Base-by-base conservation (phyloP, 2,113 vertebrate species). In the Sinocyclocheilus maitianheensis region DNA sequence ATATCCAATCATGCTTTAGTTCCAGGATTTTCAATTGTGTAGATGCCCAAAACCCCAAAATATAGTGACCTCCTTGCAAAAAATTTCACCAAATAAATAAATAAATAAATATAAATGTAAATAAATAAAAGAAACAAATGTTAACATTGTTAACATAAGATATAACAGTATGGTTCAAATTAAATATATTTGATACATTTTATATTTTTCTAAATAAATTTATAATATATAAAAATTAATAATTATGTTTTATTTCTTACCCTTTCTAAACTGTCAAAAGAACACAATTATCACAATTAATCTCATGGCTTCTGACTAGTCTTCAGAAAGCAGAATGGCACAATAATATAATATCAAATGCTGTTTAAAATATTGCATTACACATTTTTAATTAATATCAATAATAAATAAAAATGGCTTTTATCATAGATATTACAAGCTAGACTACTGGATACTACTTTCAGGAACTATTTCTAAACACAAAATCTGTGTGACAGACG, bases 401-500 rank as follows among this genome's bases (percentile, higher is more conserved):
- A 4, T 53, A 53, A 53, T 14, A 53, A 53, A 16, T 14, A 13
- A 60, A 53, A 62, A 62, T 62, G 58, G 20, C 20, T 62, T 62
- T 62, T n/a, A 6, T 62, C 58, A 53, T 53, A 13, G 43, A 43
- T 53, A 16, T 46, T 11, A 43, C 78, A 81, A 46, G 58, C 20
- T 65, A 81, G 26, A 24, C 22, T 22, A 74, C 40, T 4, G 7
- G 48, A 20, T 30, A 65, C 48, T 67, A 30, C 40, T 69, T 40
- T 82, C 24, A 26, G 63, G 43, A n/a, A 37, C 5, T 37, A 43
- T 67, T 81, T 46, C 43, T 26, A 48, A 18, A 51, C 37, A 63
- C 26, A 81, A 43, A 63, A 80, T 62, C 9, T 24, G 55, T 67
- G 43, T 67, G 80, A 69, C 62, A 82, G 46, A 30, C 7, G n/a